Base-by-base conservation (phyloP, 2,888 invertebrate genomes). In the Trissolcus brochymenae region DNA sequence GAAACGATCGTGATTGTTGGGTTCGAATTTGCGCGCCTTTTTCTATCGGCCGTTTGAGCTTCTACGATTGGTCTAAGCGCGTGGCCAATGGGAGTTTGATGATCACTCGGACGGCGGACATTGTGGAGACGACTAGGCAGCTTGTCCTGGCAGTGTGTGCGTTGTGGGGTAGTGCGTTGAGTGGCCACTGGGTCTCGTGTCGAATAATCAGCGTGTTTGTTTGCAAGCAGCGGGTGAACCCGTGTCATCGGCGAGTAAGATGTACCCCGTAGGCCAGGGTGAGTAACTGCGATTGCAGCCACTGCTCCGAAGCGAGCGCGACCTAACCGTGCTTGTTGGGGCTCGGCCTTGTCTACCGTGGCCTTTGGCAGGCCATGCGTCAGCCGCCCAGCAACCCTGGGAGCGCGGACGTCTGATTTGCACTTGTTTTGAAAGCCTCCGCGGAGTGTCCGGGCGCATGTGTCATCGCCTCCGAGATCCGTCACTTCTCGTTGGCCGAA, bases 251-350 rank as follows among this genome's bases (percentile, higher is more conserved):
- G 79, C 82, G 76, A 81, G 81, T 82, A 90, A 89, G 89, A 93
- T 93, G 93, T 92, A 92, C 91, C 93, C 93, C 87, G 92, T 92
- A 89, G 93, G 92, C 88, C 93, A 92, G 65, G 59, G 72, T 72
- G 59, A 72, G 65, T 72, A 65, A 4, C 16, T 1, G 29, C 2
- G 13, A 17, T 46, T 40, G 49, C 46, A 16, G 9, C 46, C 4
- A 16, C 46, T 46, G 16, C 46, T 16, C 46, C 46, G 46, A 46
- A 16, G 9, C 14, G 46, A 46, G 46, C 46, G 14, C 46, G 14
- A 46, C n/a, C 46, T 16, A n/a, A 46, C 46, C 46, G 46, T 35
- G 7, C 35, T 7, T 11, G 35, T 46, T 46, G 46, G 46, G 14
- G 16, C 14, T 46, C n/a, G 46, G 14, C 16, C 16, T 14, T 46